Conservation (phyloP, 2,113 vertebrate species). For the Hystrix cristata region DNA sequence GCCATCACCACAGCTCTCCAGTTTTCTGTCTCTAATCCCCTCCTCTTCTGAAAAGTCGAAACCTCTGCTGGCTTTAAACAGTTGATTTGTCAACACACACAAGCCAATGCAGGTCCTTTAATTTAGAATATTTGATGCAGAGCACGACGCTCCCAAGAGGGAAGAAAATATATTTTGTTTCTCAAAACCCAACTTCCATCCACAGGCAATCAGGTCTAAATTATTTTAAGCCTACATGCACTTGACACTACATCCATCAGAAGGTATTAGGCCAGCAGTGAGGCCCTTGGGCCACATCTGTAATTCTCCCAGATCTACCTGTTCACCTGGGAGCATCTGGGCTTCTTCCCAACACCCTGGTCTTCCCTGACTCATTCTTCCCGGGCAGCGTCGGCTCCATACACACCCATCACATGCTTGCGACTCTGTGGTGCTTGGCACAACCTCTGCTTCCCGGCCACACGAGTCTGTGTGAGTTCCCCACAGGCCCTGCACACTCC, state of each 20-base stretch:
- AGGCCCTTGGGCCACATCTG: slow-evolving; percentile 60
- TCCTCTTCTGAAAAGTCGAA: slow-evolving; percentile 75
- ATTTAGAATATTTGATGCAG: slow-evolving; percentile 70
- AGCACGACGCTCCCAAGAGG: slow-evolving; percentile 64
- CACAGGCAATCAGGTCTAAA: slow-evolving; percentile 68
- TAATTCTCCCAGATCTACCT: slow-evolving; percentile 65
- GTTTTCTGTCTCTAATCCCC: slow-evolving; percentile 66
- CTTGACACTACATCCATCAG: slow-evolving; percentile 72
- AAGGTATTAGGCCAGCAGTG: slow-evolving; percentile 61
- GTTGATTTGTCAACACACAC: slow-evolving; percentile 71
- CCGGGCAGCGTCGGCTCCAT: neutral
- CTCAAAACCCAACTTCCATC: slow-evolving; percentile 66
- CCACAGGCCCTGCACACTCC: neutral
- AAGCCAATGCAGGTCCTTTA: slow-evolving; percentile 70
- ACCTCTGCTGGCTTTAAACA: slow-evolving; percentile 76
- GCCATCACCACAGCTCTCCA: slow-evolving; percentile 38
- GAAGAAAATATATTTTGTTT: slow-evolving; percentile 69
- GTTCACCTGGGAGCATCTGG: slow-evolving; percentile 19
- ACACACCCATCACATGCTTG: slow-evolving; percentile 23
- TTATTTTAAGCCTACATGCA: slow-evolving; percentile 70
- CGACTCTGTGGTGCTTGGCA: neutral
- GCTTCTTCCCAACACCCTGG: slow-evolving; percentile 52
- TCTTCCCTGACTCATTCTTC: slow-evolving; percentile 63
- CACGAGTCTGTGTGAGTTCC: neutral
- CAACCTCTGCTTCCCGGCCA: neutral